Percentiles rank a stretch among this genome's conserved stretches.
Conservation (phyloP, 2,888 invertebrate species). For the Lasioglossum zephyrum region DNA sequence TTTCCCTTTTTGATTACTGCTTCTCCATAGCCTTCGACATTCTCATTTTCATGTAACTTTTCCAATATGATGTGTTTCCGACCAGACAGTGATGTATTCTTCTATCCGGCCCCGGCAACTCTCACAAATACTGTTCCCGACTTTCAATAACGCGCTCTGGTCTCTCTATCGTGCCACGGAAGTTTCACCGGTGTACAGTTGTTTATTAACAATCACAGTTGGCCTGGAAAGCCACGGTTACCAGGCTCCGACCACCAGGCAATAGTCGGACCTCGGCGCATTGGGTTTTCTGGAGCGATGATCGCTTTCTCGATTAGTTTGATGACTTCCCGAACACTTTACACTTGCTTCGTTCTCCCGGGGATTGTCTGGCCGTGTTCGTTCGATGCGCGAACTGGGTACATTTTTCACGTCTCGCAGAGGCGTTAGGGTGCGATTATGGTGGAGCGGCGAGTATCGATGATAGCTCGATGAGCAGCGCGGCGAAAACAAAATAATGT, state of each 20-base stretch:
- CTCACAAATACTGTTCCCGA: slow-evolving; percentile 17
- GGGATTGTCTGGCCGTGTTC: not conserved
- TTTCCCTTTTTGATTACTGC: slow-evolving; percentile 13
- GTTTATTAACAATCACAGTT: slow-evolving; percentile 22
- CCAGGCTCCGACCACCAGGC: not conserved
- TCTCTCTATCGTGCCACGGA: not conserved
- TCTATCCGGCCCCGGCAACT: slow-evolving; percentile 24
- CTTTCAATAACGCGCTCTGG: slow-evolving; percentile 16
- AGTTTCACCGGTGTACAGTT: not conserved
- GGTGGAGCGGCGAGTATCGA: too few relatives aligned
- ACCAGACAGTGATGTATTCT: slow-evolving; percentile 21
- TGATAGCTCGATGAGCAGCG: too few relatives aligned
- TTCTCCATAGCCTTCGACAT: slow-evolving; percentile 8
- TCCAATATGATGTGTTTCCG: slow-evolving; percentile 23
- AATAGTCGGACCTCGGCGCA: not conserved
- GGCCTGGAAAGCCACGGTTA: not conserved
- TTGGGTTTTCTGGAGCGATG: not conserved
- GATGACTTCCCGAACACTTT: slow-evolving; percentile 4
- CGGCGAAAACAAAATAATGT: too few relatives aligned
- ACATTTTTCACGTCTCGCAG: too few relatives aligned
- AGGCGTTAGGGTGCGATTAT: too few relatives aligned
- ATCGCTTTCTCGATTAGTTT: not conserved
- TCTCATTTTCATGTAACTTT: slow-evolving; percentile 28
- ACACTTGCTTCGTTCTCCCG: not conserved
- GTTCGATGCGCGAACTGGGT: too few relatives aligned